These are phyloP conservation scores for Brenthis daphne DNA, from an alignment of 2,888 invertebrate species.

Conservation along the genomic window DNA sequence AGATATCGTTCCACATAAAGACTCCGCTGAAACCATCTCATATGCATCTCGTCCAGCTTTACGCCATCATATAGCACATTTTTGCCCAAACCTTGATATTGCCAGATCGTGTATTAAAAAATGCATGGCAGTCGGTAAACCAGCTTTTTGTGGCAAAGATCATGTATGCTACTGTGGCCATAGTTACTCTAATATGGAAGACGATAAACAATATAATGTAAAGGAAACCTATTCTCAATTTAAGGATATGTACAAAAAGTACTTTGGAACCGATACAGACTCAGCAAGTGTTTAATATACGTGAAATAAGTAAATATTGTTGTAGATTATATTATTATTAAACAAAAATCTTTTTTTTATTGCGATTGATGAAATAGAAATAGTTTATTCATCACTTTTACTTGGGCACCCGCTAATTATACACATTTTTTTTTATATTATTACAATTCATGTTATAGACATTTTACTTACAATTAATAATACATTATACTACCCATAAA, in stretches of 20 bases:
- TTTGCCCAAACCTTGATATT: conserved; percentile 60
- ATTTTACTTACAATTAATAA: no score
- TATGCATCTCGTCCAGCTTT: conserved; percentile 42
- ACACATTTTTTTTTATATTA: no score
- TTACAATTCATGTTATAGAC: no score
- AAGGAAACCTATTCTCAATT: conserved; percentile 49
- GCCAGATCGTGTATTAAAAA: conserved; percentile 63
- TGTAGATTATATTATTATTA: no score
- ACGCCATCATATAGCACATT: conserved; percentile 73
- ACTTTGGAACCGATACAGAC: conserved; percentile 53
- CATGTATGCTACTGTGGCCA: conserved; percentile 72
- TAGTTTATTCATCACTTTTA: no score
- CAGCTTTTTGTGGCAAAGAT: conserved; percentile 74
- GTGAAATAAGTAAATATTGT: not conserved
- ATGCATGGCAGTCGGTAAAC: conserved; percentile 59
- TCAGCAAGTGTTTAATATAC: not conserved
- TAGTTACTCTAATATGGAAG: conserved; percentile 43
- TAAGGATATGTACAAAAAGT: conserved; percentile 62
- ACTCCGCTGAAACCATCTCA: not conserved
- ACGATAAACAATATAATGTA: conserved; percentile 40
- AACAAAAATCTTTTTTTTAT: no score
- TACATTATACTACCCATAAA: no score
- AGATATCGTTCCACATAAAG: not conserved
- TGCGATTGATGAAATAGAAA: no score
- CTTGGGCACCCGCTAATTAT: no score